These are phyloP conservation scores for Nephrotoma guestfalica DNA, from an alignment of 2,888 invertebrate genomes.

Conservation along the genomic window DNA sequence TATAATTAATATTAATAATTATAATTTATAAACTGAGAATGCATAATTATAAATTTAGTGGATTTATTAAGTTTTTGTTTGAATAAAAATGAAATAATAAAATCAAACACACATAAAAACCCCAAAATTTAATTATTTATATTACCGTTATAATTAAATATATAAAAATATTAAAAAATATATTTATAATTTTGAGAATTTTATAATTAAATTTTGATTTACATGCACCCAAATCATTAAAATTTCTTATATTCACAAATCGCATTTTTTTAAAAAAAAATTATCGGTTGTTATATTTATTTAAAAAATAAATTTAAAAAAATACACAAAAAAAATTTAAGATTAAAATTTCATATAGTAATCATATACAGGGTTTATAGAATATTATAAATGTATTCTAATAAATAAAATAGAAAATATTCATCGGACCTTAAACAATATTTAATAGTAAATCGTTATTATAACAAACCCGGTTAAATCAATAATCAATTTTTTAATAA, in stretches of 20 bases:
- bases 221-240: not conserved
- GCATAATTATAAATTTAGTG: not conserved
- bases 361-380: not conserved
- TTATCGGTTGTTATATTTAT: not conserved
- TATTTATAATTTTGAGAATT: not conserved
- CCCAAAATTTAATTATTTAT: not conserved
- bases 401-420: not conserved
- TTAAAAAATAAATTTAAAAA: not conserved
- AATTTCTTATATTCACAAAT: not conserved
- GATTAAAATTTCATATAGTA: not conserved
- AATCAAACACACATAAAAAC: not conserved
- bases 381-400: not conserved
- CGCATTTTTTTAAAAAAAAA: not conserved
- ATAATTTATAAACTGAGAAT: not conserved
- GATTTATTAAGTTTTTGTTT: not conserved
- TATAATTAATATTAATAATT: not conserved
- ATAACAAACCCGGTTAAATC: not conserved
- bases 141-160: not conserved
- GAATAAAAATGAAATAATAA: not conserved
- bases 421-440: not conserved
- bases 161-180: not conserved
- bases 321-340: not conserved
- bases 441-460: not conserved
- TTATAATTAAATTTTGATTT: not conserved
- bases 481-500: not conserved